phyloP scores from a whole-genome alignment of 2,888 invertebrate genomes.

The Tipula helvola region DNA sequence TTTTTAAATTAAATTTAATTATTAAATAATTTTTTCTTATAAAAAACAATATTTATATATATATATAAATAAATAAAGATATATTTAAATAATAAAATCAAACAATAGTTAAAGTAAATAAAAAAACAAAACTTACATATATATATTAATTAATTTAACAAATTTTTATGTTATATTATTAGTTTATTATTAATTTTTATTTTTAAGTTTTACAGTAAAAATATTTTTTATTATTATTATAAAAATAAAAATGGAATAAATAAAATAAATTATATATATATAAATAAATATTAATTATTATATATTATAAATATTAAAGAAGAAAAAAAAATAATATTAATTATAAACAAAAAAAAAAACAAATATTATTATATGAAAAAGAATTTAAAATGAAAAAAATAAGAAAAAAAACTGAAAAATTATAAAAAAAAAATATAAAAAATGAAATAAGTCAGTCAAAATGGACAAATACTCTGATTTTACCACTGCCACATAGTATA shows the following conservation, averaged over 20 bases:
- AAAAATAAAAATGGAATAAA: neutral
- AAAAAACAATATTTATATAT: neutral
- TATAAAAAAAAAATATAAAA: constrained; percentile 16
- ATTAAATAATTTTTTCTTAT: neutral
- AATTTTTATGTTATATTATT: neutral
- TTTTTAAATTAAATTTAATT: neutral
- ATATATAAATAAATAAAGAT: neutral
- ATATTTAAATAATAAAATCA: neutral
- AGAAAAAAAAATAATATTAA: neutral
- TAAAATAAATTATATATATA: constrained; percentile 5
- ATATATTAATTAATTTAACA: neutral
- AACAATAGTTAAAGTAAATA: neutral
- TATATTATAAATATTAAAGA: constrained; percentile 1
- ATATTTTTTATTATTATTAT: neutral
- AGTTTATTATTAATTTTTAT: neutral
- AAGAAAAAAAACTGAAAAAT: constrained; percentile 12
- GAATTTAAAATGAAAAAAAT: constrained; percentile 13
- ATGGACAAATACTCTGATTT: constrained; percentile 25
- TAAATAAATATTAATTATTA: neutral
- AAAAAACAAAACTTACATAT: neutral
- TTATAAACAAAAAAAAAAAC: neutral
- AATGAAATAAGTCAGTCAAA: constrained; percentile 20
- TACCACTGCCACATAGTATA: constrained; percentile 28
- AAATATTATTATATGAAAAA: constrained; percentile 11
- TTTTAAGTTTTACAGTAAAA: neutral